These are phyloP conservation scores for Chydorus sphaericus DNA, from an alignment of 2,888 invertebrate species.

Conservation along the genomic window DNA sequence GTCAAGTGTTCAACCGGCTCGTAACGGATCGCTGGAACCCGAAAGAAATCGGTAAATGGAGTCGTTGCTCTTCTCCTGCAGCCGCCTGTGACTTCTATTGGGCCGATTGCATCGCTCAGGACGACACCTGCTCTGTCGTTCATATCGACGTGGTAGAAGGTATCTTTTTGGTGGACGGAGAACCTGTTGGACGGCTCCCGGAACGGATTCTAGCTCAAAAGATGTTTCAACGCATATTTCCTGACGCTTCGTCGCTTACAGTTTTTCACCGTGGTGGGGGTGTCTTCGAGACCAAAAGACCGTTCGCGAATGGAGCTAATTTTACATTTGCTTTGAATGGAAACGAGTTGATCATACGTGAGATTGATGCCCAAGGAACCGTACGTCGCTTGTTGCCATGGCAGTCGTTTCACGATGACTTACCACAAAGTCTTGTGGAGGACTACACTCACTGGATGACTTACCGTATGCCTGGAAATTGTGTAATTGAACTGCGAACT, in stretches of 20 bases:
- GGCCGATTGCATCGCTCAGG: neutral
- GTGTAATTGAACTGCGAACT: neutral
- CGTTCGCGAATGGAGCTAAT: neutral
- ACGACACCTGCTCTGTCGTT: neutral
- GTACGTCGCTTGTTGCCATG: neutral
- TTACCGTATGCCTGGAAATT: neutral
- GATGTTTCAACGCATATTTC: neutral
- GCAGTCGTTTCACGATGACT: neutral
- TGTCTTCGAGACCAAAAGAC: neutral
- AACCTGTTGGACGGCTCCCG: neutral
- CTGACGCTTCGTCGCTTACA: neutral
- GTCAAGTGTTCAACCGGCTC: neutral
- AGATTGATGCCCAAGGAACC: neutral
- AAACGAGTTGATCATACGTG: neutral
- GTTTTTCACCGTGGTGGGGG: slow-evolving; percentile 1
- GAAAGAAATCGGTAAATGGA: neutral
- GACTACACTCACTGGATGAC: neutral
- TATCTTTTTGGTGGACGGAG: neutral
- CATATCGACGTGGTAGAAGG: neutral
- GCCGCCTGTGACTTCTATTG: neutral
- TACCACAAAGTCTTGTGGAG: neutral
- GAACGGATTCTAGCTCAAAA: neutral
- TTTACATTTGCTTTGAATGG: neutral
- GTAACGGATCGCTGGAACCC: neutral
- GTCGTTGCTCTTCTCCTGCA: neutral